A percentile compares a stretch with the other conserved stretches of the same genome.
Conservation (phyloP, 37 sponge, comb jelly and placozoan species). For the Mnemiopsis leidyi region DNA sequence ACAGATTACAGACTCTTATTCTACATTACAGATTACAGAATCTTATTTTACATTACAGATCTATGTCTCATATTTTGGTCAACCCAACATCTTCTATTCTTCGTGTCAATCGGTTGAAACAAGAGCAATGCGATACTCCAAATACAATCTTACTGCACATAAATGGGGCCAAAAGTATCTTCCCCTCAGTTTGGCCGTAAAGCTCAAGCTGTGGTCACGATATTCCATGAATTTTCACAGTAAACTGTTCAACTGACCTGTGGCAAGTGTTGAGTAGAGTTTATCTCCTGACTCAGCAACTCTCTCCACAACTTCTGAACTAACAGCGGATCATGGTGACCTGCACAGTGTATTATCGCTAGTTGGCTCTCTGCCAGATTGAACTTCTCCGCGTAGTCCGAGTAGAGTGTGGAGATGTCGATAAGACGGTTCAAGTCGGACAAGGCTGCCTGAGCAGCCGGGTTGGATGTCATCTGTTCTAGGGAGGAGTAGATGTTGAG, state of each 20-base stretch:
- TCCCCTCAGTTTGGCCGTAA: too few species aligned
- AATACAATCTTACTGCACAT: too few species aligned
- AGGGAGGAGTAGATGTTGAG: conserved; percentile 29
- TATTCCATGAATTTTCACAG: too few species aligned
- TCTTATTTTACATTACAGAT: too few species aligned
- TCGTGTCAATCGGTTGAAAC: too few species aligned
- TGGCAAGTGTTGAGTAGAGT: background rate
- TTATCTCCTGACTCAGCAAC: background rate
- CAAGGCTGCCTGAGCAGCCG: background rate
- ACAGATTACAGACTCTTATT: too few species aligned
- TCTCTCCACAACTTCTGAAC: conserved; percentile 88
- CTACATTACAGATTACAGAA: too few species aligned
- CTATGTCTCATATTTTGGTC: too few species aligned
- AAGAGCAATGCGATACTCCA: too few species aligned
- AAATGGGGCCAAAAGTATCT: too few species aligned
- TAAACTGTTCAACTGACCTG: background rate
- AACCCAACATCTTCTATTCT: too few species aligned
- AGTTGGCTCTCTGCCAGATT: conserved; percentile 89
- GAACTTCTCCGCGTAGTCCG: conserved; percentile 89
- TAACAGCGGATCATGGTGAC: conserved; percentile 84
- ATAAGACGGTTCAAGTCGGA: background rate
- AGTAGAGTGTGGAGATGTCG: conserved; percentile 45
- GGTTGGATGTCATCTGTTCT: conserved; percentile 4
- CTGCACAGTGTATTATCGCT: conserved; percentile 92
- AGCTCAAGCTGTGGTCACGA: too few species aligned